phyloP scores from a whole-genome alignment of 2,797 vertebrate species.

The Coilia nasus region DNA sequence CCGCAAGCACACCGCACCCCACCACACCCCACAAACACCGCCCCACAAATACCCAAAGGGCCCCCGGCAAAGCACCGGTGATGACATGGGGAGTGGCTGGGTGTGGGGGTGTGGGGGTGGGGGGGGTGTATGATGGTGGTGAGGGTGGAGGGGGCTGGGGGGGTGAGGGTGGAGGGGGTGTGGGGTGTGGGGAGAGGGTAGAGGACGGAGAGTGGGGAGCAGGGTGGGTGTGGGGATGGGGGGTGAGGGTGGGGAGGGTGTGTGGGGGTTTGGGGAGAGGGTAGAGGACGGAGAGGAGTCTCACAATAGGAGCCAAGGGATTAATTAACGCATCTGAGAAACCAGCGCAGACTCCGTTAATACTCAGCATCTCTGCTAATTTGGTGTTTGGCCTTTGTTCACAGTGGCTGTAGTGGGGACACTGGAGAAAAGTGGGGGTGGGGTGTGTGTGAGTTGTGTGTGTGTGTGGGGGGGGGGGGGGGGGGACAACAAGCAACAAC shows the following conservation, averaged over 20 bases:
- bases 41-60: slow-evolving; percentile 8
- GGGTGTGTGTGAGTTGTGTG: background rate
- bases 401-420: background rate
- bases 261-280: slow-evolving; percentile 4
- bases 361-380: slow-evolving; percentile 36
- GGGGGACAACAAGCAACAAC: too few species aligned
- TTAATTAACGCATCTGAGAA: slow-evolving; percentile 18
- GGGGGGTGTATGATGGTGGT: too few species aligned
- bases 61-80: background rate
- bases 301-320: slow-evolving; percentile 16
- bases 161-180: too few species aligned
- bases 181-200: background rate
- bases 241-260: background rate
- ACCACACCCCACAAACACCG: slow-evolving; percentile 19
- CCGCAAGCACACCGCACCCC: background rate
- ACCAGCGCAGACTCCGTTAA: slow-evolving; percentile 13
- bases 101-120: background rate
- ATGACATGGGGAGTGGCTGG: background rate
- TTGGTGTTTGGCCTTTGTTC: slow-evolving; percentile 35
- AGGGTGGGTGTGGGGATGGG: background rate
- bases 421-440: background rate
- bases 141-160: too few species aligned
- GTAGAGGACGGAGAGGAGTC: background rate
- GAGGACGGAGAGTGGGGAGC: background rate
- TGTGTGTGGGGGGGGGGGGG: too few species aligned